Percentiles rank a stretch among this genome's conserved stretches.
Evolutionary conservation across 1,140 invertebrate species (phyloP).

Genomic region (Drosophila ironensis): DNA sequence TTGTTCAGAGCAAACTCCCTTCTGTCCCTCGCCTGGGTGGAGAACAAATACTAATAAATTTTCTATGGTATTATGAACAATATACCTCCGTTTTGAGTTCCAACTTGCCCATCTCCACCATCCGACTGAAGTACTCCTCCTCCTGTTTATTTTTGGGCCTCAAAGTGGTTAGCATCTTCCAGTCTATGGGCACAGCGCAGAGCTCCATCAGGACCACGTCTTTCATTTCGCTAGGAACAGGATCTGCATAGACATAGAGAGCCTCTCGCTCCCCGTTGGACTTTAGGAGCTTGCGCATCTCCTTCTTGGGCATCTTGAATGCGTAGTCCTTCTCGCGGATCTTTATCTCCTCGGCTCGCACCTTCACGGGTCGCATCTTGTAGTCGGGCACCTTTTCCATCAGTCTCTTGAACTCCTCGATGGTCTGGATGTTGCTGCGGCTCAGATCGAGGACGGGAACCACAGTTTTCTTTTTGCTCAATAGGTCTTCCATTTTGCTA

Average conservation of each 20-base stretch:
- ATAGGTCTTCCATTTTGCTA: conserved; percentile 90
- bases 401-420: conserved; percentile 91
- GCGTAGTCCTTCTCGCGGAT: conserved; percentile 85
- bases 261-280: conserved; percentile 69
- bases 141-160: conserved; percentile 91
- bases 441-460: conserved; percentile 92
- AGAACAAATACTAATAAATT: neutral
- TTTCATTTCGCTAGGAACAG: conserved; percentile 91
- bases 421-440: conserved; percentile 88
- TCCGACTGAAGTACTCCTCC: conserved; percentile 92
- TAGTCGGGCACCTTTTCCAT: conserved; percentile 94
- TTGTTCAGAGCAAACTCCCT: conserved; percentile 85
- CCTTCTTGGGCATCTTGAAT: conserved; percentile 83
- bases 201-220: conserved; percentile 87
- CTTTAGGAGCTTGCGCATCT: conserved; percentile 67
- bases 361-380: conserved; percentile 93
- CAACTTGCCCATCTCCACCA: conserved; percentile 91
- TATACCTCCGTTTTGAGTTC: conserved; percentile 85
- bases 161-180: conserved; percentile 94
- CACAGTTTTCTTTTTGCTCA: conserved; percentile 91
- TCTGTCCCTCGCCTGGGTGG: conserved; percentile 84
- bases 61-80: too few relatives aligned
- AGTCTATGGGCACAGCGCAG: conserved; percentile 93
- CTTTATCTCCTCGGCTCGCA: conserved; percentile 86
- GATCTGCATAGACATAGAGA: conserved; percentile 86